Conservation (phyloP, 2,113 vertebrate species). For the Hippocampus comes region DNA sequence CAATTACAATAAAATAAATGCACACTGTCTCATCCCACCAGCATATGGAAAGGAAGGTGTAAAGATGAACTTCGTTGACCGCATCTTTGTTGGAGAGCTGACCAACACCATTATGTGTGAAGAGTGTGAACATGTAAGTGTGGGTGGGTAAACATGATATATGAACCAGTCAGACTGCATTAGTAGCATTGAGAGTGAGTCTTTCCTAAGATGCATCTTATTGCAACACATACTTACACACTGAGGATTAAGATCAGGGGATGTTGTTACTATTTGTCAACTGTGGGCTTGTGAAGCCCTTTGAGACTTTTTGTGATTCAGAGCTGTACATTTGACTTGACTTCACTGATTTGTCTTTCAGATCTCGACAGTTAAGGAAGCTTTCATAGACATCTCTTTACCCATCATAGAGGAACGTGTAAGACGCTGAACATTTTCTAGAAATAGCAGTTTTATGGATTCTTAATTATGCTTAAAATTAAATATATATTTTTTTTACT, state of each 20-base stretch:
- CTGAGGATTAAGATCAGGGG: too few relatives aligned
- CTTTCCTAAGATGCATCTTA: neutral
- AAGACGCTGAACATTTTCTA: conserved; percentile 59
- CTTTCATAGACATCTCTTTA: conserved; percentile 97
- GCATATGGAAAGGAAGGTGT: conserved; percentile 96
- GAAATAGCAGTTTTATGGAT: neutral
- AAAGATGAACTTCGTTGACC: conserved; percentile 97
- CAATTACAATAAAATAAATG: neutral
- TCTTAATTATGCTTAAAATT: neutral
- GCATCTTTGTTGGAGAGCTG: conserved; percentile 96
- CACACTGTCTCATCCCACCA: conserved; percentile 51
- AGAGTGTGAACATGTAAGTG: conserved; percentile 95
- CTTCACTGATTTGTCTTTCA: conserved; percentile 59
- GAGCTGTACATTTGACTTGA: too few relatives aligned
- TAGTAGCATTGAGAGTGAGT: neutral
- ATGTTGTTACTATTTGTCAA: too few relatives aligned
- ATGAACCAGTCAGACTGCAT: neutral
- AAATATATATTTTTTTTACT: neutral
- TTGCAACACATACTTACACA: neutral
- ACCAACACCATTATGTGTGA: conserved; percentile 99
- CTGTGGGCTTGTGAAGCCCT: too few relatives aligned
- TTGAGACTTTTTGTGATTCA: too few relatives aligned
- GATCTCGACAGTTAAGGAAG: conserved; percentile 94
- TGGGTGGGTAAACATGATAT: conserved; percentile 16
- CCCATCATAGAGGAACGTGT: conserved; percentile 98